These are phyloP conservation scores for Bellardia bayeri DNA, from an alignment of 2,888 invertebrate genomes.

Conservation along the genomic window DNA sequence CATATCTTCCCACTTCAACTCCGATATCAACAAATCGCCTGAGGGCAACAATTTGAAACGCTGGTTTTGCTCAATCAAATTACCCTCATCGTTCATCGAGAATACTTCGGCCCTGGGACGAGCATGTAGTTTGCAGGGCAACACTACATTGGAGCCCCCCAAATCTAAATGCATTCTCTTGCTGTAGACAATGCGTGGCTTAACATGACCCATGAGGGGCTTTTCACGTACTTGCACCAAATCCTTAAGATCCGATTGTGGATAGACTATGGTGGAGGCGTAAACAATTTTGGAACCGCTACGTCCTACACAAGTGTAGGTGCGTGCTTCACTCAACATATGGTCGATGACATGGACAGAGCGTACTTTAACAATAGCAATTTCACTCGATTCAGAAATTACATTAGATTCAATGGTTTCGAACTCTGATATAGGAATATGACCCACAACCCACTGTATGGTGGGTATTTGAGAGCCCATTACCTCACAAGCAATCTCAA, in stretches of 20 bases:
- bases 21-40: slow-evolving; percentile 90
- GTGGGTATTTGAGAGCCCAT: slow-evolving; percentile 91
- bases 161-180: slow-evolving; percentile 86
- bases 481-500: slow-evolving; percentile 91
- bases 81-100: slow-evolving; percentile 88
- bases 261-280: slow-evolving; percentile 87
- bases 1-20: slow-evolving; percentile 92
- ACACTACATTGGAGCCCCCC: slow-evolving; percentile 86
- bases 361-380: slow-evolving; percentile 88
- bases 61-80: slow-evolving; percentile 85
- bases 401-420: slow-evolving; percentile 87
- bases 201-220: slow-evolving; percentile 83
- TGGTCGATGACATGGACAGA: slow-evolving; percentile 91
- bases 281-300: slow-evolving; percentile 86
- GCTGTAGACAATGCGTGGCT: slow-evolving; percentile 85
- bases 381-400: no score
- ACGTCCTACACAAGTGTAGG: slow-evolving; percentile 91
- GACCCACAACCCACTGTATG: slow-evolving; percentile 92
- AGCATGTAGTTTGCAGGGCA: slow-evolving; percentile 90
- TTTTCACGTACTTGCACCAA: slow-evolving; percentile 84
- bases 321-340: slow-evolving; percentile 87
- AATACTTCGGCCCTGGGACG: slow-evolving; percentile 87
- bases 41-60: slow-evolving; percentile 87
- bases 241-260: slow-evolving; percentile 79
- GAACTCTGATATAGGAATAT: slow-evolving; percentile 87